phyloP scores from a whole-genome alignment of 2,113 vertebrate genomes.

The Pagrus major region DNA sequence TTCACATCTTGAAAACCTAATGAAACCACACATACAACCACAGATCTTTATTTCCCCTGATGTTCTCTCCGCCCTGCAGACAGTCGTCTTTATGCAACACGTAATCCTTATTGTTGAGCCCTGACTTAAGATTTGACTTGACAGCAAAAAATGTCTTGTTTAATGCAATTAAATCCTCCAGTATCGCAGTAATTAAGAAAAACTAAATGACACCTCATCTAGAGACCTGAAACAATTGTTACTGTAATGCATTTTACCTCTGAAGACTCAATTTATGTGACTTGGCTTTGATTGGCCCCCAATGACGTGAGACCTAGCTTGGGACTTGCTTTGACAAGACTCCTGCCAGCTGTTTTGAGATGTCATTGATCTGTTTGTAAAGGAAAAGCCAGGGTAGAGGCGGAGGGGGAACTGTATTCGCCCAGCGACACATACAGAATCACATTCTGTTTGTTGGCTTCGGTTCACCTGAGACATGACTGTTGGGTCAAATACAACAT shows the following conservation, averaged over 20 bases:
- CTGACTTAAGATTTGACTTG: too few species aligned
- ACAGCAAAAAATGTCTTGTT: not conserved
- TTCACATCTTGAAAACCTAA: too few species aligned
- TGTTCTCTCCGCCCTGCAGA: too few species aligned
- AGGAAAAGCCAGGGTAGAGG: not conserved
- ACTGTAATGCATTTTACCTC: not conserved
- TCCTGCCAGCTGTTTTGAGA: not conserved
- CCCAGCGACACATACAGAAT: not conserved
- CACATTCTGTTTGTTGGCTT: constrained; percentile 36
- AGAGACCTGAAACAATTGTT: not conserved
- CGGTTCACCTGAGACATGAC: not conserved
- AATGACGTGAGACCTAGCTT: too few species aligned
- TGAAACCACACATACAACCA: too few species aligned
- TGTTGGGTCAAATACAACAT: constrained; percentile 10
- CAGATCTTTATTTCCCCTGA: too few species aligned
- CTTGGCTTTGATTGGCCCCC: not conserved
- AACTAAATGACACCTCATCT: too few species aligned
- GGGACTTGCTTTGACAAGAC: constrained; percentile 2
- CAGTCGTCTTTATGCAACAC: too few species aligned
- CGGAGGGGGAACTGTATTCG: not conserved
- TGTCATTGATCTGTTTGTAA: too few species aligned
- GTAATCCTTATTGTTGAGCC: too few species aligned
- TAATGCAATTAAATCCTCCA: not conserved
- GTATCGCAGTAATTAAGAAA: not conserved
- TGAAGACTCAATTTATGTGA: not conserved